A percentile compares a stretch with the other conserved stretches of the same genome.
Evolutionary conservation across 2,888 invertebrate species (phyloP).

Genomic region (Standfussiana lucernea): DNA sequence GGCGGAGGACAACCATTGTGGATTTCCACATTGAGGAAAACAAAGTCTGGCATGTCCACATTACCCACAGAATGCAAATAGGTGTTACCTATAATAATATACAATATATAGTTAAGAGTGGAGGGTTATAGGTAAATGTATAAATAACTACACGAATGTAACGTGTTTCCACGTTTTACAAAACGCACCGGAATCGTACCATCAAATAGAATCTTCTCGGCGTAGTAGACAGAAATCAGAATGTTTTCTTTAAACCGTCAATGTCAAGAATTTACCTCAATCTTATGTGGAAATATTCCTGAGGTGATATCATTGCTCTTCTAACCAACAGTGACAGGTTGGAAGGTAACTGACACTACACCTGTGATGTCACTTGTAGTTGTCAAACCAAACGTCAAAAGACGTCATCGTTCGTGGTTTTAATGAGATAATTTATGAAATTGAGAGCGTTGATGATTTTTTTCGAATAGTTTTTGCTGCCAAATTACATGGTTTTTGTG

Average conservation of each 20-base stretch:
- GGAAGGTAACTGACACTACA: conserved; percentile 19
- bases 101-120: too few species aligned
- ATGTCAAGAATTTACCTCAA: conserved; percentile 53
- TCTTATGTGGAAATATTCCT: conserved; percentile 44
- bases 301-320: conserved; percentile 35
- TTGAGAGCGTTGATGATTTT: conserved; percentile 46
- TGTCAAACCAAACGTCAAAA: conserved; percentile 19
- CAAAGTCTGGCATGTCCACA: too few species aligned
- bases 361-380: conserved; percentile 47
- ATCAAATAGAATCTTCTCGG: conserved; percentile 12
- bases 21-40: too few species aligned
- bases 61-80: too few species aligned
- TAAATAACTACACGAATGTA: background rate
- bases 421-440: conserved; percentile 50
- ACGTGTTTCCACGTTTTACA: background rate
- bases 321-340: conserved; percentile 47
- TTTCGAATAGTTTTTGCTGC: conserved; percentile 16
- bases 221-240: conserved; percentile 12
- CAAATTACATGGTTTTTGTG: conserved; percentile 28
- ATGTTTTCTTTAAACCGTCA: conserved; percentile 29
- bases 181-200: conserved; percentile 20
- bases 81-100: too few species aligned
- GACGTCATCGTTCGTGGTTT: conserved; percentile 33
- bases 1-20: too few species aligned
- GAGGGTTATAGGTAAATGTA: too few species aligned